Percentiles rank a stretch among this genome's conserved stretches.
phyloP scores from a whole-genome alignment of 2,888 invertebrate genomes.

The Agrochola lychnidis region DNA sequence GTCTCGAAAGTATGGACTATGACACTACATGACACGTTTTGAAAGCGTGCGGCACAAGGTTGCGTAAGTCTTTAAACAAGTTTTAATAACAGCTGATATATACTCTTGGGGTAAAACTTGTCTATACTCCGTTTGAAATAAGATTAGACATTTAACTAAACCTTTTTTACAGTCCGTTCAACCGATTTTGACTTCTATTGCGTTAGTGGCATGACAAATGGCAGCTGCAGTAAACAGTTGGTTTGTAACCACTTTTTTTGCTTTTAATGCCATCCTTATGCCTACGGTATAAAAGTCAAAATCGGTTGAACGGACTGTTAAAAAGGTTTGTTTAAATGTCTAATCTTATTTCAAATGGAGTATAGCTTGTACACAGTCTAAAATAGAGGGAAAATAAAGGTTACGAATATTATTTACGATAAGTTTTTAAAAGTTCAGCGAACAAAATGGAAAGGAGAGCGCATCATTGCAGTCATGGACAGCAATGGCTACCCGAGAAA shows the following conservation, averaged over 20 bases:
- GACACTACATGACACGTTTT: background rate
- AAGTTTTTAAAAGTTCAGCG: background rate
- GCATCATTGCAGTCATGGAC: background rate
- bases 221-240: too few relatives aligned
- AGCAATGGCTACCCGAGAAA: background rate
- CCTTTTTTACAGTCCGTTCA: too few relatives aligned
- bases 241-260: too few relatives aligned
- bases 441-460: background rate
- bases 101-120: background rate
- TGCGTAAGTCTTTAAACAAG: conserved; percentile 21
- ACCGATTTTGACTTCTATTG: too few relatives aligned
- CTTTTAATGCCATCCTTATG: too few relatives aligned
- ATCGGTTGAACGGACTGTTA: too few relatives aligned
- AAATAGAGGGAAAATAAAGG: background rate
- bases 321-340: too few relatives aligned
- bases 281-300: too few relatives aligned
- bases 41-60: conserved; percentile 15
- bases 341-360: too few relatives aligned
- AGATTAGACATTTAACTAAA: too few relatives aligned
- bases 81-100: conserved; percentile 6
- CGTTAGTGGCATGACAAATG: too few relatives aligned
- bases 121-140: too few relatives aligned
- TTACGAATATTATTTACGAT: background rate
- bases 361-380: background rate
- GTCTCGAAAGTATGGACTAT: conserved; percentile 35